Evolutionary conservation across 2,113 vertebrate species (phyloP), one percentile per base, ranked within the genome.

Genomic region (Brachyhypopomus gauderio): DNA sequence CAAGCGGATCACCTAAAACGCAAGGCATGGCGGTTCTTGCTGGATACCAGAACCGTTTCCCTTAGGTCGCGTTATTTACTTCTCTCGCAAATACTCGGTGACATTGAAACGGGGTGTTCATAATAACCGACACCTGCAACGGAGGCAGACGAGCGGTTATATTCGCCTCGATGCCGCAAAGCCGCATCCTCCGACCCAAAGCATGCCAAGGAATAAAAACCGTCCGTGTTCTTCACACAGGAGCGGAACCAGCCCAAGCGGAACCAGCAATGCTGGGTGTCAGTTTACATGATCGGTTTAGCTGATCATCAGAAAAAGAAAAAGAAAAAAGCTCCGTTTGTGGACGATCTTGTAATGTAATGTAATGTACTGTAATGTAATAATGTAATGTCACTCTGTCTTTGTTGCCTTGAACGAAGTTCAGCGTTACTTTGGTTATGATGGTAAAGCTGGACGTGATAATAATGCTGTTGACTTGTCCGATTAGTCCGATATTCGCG

Each of bases 81-180:
- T 22, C 12, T n/a, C 19, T 14, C 0, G 19, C n/a, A n/a, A 58
- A 59, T 23, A 23, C 72, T 38, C 56, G 52, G 79, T 75, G 84
- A 81, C 84, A 79, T 55, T 75, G 83, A 70, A 73, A 70, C 59
- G 45, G 27, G 9, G 78, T 85, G 82, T 73, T 84, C 89, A 85
- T 90, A 88, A 91, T 90, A 90, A 91, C 90, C 84, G 86, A 88
- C 90, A 91, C 87, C 89, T 91, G 88, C 89, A 87, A 52, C 45
- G 45, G 45, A 52, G 45, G 45, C 45, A 52, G 12, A 52, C 12
- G 14, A 60, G 82, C 41, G 82, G 79, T 83, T 66, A 69, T 69
- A 45, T 84, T 72, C 41, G 56, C 73, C 64, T 80, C 62, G 22
- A 63, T 60, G 77, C 78, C 48, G 79, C 73, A 82, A 72, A 41